Evolutionary conservation across 2,888 invertebrate genomes (phyloP), one percentile per base, ranked within the genome.

Genomic region (Drosophila infuscata): DNA sequence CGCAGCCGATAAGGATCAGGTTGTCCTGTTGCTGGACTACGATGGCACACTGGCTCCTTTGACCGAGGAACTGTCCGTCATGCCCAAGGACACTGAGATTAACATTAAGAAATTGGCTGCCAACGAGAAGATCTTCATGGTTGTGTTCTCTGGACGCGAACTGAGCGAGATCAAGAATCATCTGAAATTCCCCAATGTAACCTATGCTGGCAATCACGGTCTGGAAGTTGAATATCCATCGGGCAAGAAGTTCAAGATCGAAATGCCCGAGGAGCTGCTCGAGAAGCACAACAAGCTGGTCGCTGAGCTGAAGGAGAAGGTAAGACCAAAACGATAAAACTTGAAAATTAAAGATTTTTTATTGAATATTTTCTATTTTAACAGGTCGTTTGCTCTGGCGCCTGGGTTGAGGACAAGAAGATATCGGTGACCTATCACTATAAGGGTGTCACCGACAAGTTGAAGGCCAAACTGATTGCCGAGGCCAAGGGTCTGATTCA

Each of bases 321-420:
- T 95, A 91, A 76, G 69, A 7, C 2, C 0, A 43, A 25, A 35
- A 12, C 25, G 25, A 25, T 0, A 20, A 25, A 9, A 33, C 3
- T n/a, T 3, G 0, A 15, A 30, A n/a, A n/a, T 15, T 0, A 11
- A 7, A 8, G 0, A 48, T 25, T 8, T 8, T 35, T 7, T 1
- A 29, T 11, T 41, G 20, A 3, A 1, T 30, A 7, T 7, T 4
- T 29, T 32, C 1, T 15, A 9, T 15, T 11, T 29, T 9, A n/a
- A 3, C 38, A 95, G 95, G 94, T 96, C 2, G 96, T 95, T 81
- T 94, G 94, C 81, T 95, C 96, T 70, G 96, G 96, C 52, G 96
- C 96, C 15, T 96, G 96, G 96, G 96, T 96, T 1, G 96, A 96
- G 91, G 96, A 96, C 90, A 96, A 96, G 92, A 96, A 96, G 54